A percentile compares a stretch with the other conserved stretches of the same genome.
Conservation (phyloP, 2,113 vertebrate genomes). For the Toxotes jaculatrix region DNA sequence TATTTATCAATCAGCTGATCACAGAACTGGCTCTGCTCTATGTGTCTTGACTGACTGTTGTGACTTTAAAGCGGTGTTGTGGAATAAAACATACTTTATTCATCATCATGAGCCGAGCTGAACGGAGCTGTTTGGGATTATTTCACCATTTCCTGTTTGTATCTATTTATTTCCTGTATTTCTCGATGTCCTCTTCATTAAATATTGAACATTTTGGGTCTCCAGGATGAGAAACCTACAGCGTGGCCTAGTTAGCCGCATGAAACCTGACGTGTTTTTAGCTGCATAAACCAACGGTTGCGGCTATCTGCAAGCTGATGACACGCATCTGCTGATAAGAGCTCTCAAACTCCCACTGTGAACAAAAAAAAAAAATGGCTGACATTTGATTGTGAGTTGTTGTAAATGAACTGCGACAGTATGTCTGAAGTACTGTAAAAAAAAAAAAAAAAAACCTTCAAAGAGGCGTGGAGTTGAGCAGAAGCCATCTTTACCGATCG, state of each 20-base stretch:
- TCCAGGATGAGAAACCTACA: background rate
- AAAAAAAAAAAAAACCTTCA: no score
- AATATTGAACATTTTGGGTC: background rate
- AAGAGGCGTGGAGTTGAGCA: background rate
- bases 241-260: background rate
- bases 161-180: background rate
- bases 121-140: no score
- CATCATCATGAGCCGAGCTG: background rate
- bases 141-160: background rate
- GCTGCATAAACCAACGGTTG: background rate
- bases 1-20: background rate
- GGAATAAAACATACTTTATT: background rate
- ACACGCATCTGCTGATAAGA: background rate
- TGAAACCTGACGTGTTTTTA: background rate
- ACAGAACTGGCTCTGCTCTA: background rate
- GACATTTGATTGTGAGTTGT: background rate
- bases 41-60: background rate
- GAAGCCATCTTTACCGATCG: slow-evolving; percentile 17
- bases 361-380: background rate
- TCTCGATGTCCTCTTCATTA: background rate
- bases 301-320: background rate
- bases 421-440: slow-evolving; percentile 7
- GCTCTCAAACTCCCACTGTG: background rate
- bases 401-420: background rate
- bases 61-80: background rate